Base-by-base conservation (phyloP, 2,113 vertebrate species). In the Poeciliopsis retropinna region DNA sequence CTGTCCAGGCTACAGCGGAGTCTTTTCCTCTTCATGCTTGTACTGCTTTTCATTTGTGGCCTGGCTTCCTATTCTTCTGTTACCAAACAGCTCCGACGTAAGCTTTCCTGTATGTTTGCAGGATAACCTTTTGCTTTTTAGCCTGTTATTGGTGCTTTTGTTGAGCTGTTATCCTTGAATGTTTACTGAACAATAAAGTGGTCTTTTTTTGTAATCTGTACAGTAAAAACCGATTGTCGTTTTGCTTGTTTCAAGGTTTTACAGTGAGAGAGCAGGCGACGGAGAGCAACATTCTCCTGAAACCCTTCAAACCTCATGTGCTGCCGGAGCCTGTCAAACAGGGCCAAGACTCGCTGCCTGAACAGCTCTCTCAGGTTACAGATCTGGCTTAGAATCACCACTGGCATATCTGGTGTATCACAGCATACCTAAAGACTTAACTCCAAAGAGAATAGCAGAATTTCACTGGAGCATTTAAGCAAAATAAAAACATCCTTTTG, bases 1-100 rank as follows among this genome's bases (percentile, higher is more conserved):
- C 92, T 99, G 87, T 97, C 97, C 7, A 88, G 96, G n/a, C 87
- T 99, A 4, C 97, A 99, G 91, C 95, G 96, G 39, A 97, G 94
- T 14, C 61, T 96, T 41, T 92, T 97, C 87, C 93, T 98, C 72
- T 94, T 96, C 87, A 64, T 94, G 27, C 67, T 95, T 31, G 88
- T 91, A 1, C 82, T 95, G 61, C 62, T 97, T 82, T 62, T 93
- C 1, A 84, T 97, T 47, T 96, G 95, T 75, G 95, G 93, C 41
- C 74, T 97, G 19, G 73, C 93, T 72, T 93, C 89, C 0, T 97
- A 94, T 79, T 78, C 94, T 14, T 79, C 89, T 57, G 11, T 95
- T 69, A 91, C 88, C 0, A 93, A 95, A 19, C 93, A 85, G 0
- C 94, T 96, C 94, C 92, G 81, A 95, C 95, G 97, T 98, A 94